Evolutionary conservation across 2,888 invertebrate genomes (phyloP).

Genomic region (Drosophila demipolita): DNA sequence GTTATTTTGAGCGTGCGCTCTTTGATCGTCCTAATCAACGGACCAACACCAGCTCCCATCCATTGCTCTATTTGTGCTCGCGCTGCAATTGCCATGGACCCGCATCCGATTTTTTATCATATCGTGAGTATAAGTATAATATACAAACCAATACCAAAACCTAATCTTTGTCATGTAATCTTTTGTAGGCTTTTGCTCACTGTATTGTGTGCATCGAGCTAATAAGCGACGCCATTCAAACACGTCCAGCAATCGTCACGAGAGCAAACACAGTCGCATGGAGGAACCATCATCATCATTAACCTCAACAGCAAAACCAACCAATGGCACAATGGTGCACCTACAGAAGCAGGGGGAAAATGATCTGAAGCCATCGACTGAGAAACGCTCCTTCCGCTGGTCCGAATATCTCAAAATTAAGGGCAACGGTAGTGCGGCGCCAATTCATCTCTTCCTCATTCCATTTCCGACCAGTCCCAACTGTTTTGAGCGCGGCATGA

Average conservation of each 20-base stretch:
- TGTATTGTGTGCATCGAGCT: conserved; percentile 73
- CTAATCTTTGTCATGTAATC: background rate
- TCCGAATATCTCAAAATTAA: conserved; percentile 92
- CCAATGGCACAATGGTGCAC: conserved; percentile 8
- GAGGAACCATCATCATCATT: conserved; percentile 3
- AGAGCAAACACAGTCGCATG: conserved; percentile 47
- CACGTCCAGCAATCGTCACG: conserved; percentile 5
- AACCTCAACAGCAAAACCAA: background rate
- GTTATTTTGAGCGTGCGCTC: conserved; percentile 86
- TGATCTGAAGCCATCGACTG: conserved; percentile 3
- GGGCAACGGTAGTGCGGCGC: conserved; percentile 89
- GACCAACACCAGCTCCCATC: conserved; percentile 86
- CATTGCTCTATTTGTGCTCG: conserved; percentile 91
- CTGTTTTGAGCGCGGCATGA: conserved; percentile 93
- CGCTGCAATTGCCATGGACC: conserved; percentile 95
- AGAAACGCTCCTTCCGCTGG: conserved; percentile 90
- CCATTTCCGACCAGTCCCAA: conserved; percentile 91
- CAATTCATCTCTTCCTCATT: conserved; percentile 91
- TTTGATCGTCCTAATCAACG: conserved; percentile 73
- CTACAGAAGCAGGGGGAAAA: conserved; percentile 12
- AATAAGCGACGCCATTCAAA: conserved; percentile 54
- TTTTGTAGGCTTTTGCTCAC: conserved; percentile 77
- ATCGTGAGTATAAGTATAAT: conserved; percentile 87
- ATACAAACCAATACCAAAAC: background rate
- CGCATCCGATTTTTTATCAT: conserved; percentile 92